Percentiles rank a stretch among this genome's conserved stretches.
Conservation (phyloP, 2,797 vertebrate species). For the Fringilla coelebs region DNA sequence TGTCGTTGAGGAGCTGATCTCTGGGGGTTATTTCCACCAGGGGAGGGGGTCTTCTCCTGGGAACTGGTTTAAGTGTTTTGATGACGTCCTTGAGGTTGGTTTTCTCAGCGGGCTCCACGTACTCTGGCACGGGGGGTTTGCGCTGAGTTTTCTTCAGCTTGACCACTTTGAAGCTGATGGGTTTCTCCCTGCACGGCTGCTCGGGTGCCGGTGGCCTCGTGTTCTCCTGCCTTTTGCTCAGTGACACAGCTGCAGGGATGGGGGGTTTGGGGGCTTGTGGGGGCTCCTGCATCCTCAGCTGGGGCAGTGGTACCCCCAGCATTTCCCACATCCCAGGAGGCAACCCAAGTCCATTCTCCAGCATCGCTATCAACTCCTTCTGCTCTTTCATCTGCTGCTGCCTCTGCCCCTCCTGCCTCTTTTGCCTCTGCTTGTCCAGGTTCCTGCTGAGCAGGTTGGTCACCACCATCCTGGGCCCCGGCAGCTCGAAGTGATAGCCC, state of each 20-base stretch:
- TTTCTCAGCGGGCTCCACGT: constrained; percentile 75
- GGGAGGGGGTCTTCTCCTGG: constrained; percentile 85
- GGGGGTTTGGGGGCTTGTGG: constrained; percentile 61
- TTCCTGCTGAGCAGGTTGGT: constrained; percentile 95
- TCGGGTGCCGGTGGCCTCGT: not conserved
- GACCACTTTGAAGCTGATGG: constrained; percentile 76
- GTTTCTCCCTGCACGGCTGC: constrained; percentile 45
- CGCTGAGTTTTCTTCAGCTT: constrained; percentile 79
- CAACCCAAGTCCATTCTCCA: constrained; percentile 86
- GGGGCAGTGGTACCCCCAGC: constrained; percentile 83
- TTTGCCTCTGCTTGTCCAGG: constrained; percentile 90
- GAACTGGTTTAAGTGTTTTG: constrained; percentile 90
- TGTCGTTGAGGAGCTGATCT: constrained; percentile 88
- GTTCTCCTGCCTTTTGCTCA: constrained; percentile 51
- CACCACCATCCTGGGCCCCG: constrained; percentile 96
- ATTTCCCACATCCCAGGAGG: constrained; percentile 88
- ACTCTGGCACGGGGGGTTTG: constrained; percentile 63
- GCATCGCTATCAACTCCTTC: constrained; percentile 83
- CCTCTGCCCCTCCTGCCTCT: constrained; percentile 89
- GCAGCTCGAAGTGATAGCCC: constrained; percentile 95
- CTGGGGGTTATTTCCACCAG: constrained; percentile 88
- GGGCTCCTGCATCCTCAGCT: constrained; percentile 40
- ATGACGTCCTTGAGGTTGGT: constrained; percentile 89
- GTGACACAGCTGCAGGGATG: not conserved
- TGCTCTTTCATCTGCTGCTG: constrained; percentile 87